Evolutionary conservation across 2,888 invertebrate species (phyloP).

Genomic region (Hydroisotoma schaefferi): DNA sequence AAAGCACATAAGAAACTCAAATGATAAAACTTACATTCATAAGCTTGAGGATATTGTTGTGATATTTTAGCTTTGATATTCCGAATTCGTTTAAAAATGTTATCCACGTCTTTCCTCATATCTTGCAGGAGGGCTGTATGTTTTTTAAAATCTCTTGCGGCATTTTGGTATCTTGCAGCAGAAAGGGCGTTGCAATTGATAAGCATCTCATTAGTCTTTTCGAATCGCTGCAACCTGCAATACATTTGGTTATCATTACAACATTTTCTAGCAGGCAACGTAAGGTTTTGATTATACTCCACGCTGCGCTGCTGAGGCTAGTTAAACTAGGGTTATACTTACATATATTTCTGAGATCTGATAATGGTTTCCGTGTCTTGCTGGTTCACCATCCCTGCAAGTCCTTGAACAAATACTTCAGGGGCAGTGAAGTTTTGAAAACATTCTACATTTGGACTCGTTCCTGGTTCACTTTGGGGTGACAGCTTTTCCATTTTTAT

Average conservation of each 20-base stretch:
- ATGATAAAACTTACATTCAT: slow-evolving; percentile 54
- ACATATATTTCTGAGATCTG: slow-evolving; percentile 89
- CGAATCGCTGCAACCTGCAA: slow-evolving; percentile 86
- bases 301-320: no score
- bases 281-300: slow-evolving; percentile 8
- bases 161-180: slow-evolving; percentile 76
- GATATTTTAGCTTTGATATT: slow-evolving; percentile 72
- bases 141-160: slow-evolving; percentile 82
- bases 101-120: slow-evolving; percentile 92
- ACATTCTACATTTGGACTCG: slow-evolving; percentile 68
- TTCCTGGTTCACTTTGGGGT: not conserved
- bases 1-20: slow-evolving; percentile 2
- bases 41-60: slow-evolving; percentile 54
- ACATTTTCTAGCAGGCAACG: not conserved
- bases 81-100: slow-evolving; percentile 87
- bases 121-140: slow-evolving; percentile 81
- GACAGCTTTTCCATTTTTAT: slow-evolving; percentile 1
- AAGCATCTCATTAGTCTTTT: slow-evolving; percentile 98
- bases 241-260: slow-evolving; percentile 18
- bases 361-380: slow-evolving; percentile 86
- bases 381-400: slow-evolving; percentile 87
- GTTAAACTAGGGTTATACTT: no score
- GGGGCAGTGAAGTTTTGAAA: slow-evolving; percentile 86
- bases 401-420: slow-evolving; percentile 86
- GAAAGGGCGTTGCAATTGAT: slow-evolving; percentile 95